Evolutionary conservation across 2,113 vertebrate species (phyloP).

Genomic region (Chauna torquata): DNA sequence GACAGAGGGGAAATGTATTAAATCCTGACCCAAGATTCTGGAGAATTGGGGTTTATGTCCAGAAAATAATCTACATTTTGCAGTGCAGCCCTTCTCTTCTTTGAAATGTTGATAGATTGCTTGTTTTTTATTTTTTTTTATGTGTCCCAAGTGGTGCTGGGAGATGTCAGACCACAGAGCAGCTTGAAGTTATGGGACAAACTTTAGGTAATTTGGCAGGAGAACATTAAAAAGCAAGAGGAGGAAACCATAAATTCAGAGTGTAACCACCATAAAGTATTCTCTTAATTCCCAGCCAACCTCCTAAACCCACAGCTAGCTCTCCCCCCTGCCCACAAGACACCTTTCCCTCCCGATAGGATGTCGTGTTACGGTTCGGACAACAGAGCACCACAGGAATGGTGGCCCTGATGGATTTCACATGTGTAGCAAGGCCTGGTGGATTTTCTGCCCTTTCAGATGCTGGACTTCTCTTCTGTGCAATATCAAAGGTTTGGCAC

Average conservation of each 20-base stretch:
- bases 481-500: background rate
- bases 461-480: background rate
- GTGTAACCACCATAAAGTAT: slow-evolving; percentile 59
- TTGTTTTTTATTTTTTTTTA: slow-evolving; percentile 22
- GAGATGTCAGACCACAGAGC: slow-evolving; percentile 36
- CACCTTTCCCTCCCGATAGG: slow-evolving; percentile 25
- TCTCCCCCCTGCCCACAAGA: slow-evolving; percentile 29
- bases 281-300: slow-evolving; percentile 55
- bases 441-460: slow-evolving; percentile 28
- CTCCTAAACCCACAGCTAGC: slow-evolving; percentile 50
- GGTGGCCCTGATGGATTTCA: slow-evolving; percentile 41
- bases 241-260: slow-evolving; percentile 69
- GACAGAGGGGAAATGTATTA: background rate
- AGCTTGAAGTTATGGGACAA: slow-evolving; percentile 22
- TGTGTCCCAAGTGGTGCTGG: slow-evolving; percentile 32
- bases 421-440: slow-evolving; percentile 16
- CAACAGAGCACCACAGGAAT: background rate
- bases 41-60: background rate
- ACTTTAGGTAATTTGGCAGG: slow-evolving; percentile 40
- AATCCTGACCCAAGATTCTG: background rate
- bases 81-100: background rate
- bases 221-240: slow-evolving; percentile 63
- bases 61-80: background rate
- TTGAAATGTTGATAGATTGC: background rate
- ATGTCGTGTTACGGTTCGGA: slow-evolving; percentile 6